A percentile compares a stretch with the other conserved stretches of the same genome.
Conservation (phyloP, 1,140 invertebrate genomes). For the Procambarus virginalis region DNA sequence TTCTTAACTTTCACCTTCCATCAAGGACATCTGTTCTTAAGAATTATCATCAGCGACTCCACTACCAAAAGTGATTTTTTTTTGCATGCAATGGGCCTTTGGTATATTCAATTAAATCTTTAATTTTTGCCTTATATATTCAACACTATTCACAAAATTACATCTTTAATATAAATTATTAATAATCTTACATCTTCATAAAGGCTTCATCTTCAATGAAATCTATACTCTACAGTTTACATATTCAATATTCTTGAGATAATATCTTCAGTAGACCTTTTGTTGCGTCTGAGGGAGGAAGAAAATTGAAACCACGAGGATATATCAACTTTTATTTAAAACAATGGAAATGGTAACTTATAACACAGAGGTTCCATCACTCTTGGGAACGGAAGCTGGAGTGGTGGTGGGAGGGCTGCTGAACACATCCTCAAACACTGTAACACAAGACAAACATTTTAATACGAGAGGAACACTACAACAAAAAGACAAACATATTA, state of each 20-base stretch:
- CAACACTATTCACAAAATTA: too few relatives aligned
- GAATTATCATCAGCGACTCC: background rate
- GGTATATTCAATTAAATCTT: too few relatives aligned
- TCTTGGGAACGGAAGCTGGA: background rate
- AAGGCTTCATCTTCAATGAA: too few relatives aligned
- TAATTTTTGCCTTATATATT: too few relatives aligned
- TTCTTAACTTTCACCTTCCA: background rate
- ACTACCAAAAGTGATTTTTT: background rate
- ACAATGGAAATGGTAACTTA: constrained; percentile 13
- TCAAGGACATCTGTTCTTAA: background rate
- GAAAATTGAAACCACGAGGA: background rate
- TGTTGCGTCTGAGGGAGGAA: background rate
- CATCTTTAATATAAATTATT: too few relatives aligned
- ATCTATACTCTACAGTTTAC: too few relatives aligned
- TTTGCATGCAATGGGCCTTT: too few relatives aligned
- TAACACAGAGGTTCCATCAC: background rate
- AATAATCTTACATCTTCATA: too few relatives aligned
- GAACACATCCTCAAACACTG: background rate
- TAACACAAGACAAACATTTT: background rate
- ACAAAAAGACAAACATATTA: too few relatives aligned
- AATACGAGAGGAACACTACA: too few relatives aligned
- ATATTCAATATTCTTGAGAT: too few relatives aligned
- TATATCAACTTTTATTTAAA: constrained; percentile 18
- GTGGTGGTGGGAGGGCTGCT: background rate
- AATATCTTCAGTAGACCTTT: too few relatives aligned